Base-by-base conservation (phyloP, 2,113 vertebrate genomes). In the Tetrax tetrax region DNA sequence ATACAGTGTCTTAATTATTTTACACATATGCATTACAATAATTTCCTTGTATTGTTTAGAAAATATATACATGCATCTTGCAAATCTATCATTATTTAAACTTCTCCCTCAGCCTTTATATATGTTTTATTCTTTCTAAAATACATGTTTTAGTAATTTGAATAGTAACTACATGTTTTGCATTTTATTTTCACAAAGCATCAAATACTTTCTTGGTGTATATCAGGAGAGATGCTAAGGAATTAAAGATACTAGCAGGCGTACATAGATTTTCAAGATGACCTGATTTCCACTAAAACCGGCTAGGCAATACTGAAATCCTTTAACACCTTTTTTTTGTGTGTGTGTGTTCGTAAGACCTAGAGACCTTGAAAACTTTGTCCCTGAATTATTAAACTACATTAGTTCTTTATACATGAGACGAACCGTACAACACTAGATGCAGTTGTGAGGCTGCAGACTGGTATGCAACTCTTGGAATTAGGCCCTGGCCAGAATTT, bases 401-500 rank as follows among this genome's bases (percentile, higher is more conserved):
- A 9, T 50, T 72, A 50, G 12, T 17, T 85, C 43, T 85, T 87
- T n/a, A 72, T 8, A n/a, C 9, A 60, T 18, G 18, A 23, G 68
- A 81, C 45, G 38, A 86, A 28, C 48, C 1, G 1, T 35, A 50
- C 7, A 43, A 84, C 47, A 70, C 23, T 27, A 89, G 88, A 66
- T 74, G 38, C 18, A 94, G 69, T 92, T 60, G 51, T n/a, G 83
- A 92, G 60, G 72, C 80, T 87, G 76, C 72, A 96, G 83, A 89
- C 48, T 94, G 85, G 83, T 78, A 94, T 89, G 83, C 43, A 96
- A 71, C 60, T 61, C 72, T 92, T 94, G 90, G 90, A 93, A 84
- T 61, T 64, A 64, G 56, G 88, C 94, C 94, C 83, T 95, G 74
- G 89, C 77, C 88, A 93, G 94, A 94, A 96, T 95, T 97, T 89